phyloP scores from a whole-genome alignment of 2,888 invertebrate genomes.

The Dasysyrphus albostriatus region DNA sequence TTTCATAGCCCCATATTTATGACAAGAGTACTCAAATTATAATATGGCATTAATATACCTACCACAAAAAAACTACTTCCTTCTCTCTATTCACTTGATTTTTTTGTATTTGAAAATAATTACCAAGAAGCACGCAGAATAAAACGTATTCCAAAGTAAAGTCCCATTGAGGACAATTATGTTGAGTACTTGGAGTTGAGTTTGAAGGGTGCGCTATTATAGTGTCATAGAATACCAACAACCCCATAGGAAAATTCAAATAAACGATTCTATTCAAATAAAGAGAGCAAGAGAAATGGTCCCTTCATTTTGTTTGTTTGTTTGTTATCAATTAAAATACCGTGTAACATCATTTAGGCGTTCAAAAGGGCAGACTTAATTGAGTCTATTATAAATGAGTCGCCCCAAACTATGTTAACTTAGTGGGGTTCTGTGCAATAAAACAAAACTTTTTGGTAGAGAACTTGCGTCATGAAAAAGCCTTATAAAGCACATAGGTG shows the following conservation, averaged over 20 bases:
- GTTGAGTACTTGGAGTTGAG: constrained; percentile 6
- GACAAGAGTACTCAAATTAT: neutral
- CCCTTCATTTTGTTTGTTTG: constrained; percentile 32
- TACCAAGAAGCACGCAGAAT: constrained; percentile 59
- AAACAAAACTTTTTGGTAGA: neutral
- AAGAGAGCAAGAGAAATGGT: constrained; percentile 7
- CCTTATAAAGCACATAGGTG: constrained; percentile 31
- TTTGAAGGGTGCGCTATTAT: constrained; percentile 7
- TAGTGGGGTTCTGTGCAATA: neutral
- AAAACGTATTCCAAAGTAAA: constrained; percentile 9
- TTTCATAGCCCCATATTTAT: neutral
- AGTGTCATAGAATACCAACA: constrained; percentile 5
- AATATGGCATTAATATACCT: too few relatives aligned
- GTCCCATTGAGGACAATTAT: constrained; percentile 55
- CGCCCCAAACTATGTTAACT: neutral
- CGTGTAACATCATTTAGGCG: constrained; percentile 69
- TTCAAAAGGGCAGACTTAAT: constrained; percentile 71
- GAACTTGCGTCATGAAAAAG: constrained; percentile 44
- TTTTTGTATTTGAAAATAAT: constrained; percentile 48
- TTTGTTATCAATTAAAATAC: constrained; percentile 68
- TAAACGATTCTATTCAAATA: constrained; percentile 26
- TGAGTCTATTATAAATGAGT: constrained; percentile 4
- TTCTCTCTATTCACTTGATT: neutral
- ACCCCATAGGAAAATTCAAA: neutral
- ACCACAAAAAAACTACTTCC: neutral